Conservation (phyloP, 2,113 vertebrate species). For the Thymallus thymallus region DNA sequence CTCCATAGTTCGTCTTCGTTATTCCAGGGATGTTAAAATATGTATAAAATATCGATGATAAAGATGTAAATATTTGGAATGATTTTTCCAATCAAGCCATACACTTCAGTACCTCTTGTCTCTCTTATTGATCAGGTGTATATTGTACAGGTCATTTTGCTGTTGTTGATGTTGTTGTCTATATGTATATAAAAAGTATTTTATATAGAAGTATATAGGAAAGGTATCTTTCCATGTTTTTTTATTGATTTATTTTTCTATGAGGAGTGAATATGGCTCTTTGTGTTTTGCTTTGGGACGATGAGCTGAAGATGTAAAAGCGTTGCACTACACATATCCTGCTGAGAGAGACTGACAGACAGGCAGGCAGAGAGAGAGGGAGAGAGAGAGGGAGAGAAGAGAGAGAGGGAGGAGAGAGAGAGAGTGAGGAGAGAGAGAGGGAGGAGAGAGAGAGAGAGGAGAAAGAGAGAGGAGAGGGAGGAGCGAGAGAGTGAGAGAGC, state of each 20-base stretch:
- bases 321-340: slow-evolving; percentile 76
- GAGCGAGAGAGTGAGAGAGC: slow-evolving; percentile 24
- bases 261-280: slow-evolving; percentile 63
- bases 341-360: slow-evolving; percentile 69
- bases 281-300: slow-evolving; percentile 61
- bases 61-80: slow-evolving; percentile 69
- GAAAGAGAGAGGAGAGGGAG: too few relatives aligned
- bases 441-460: slow-evolving; percentile 6
- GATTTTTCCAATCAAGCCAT: slow-evolving; percentile 88
- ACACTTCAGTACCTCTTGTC: slow-evolving; percentile 97
- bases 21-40: slow-evolving; percentile 75
- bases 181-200: slow-evolving; percentile 82
- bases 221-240: slow-evolving; percentile 77
- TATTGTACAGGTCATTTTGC: slow-evolving; percentile 72
- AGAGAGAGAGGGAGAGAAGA: too few relatives aligned
- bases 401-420: too few relatives aligned
- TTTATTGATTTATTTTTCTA: slow-evolving; percentile 81
- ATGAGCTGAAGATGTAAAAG: slow-evolving; percentile 63
- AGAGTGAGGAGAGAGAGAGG: too few relatives aligned
- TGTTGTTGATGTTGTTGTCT: slow-evolving; percentile 69
- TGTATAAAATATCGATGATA: slow-evolving; percentile 63
- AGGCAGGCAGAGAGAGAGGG: neutral
- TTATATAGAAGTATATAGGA: slow-evolving; percentile 76
- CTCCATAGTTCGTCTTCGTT: slow-evolving; percentile 50
- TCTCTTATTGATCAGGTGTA: slow-evolving; percentile 94